A percentile compares a stretch with the other conserved stretches of the same genome.
Conservation (phyloP, 2,797 vertebrate genomes). For the Falco naumanni region DNA sequence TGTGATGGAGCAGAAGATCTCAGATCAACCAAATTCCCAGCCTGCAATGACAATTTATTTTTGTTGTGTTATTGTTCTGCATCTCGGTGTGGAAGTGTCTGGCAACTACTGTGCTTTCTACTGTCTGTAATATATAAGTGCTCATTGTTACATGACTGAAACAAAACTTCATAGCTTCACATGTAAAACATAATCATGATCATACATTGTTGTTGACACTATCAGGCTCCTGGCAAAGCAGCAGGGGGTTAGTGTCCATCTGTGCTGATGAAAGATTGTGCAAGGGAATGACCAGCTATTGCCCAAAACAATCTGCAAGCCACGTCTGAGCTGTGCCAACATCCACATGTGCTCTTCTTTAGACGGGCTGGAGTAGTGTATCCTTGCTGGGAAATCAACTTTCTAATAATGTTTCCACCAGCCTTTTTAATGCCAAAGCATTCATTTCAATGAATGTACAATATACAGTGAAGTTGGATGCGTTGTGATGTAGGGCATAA, state of each 20-base stretch:
- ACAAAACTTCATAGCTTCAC: not conserved
- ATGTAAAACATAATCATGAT: not conserved
- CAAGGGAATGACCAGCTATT: too few species aligned
- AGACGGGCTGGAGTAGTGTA: not conserved
- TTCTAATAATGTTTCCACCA: not conserved
- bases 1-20: not conserved
- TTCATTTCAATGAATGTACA: not conserved
- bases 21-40: not conserved
- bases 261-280: too few species aligned
- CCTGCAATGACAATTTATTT: not conserved
- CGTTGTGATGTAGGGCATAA: not conserved
- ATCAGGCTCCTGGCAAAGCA: too few species aligned
- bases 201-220: too few species aligned
- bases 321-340: not conserved
- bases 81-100: not conserved
- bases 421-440: not conserved
- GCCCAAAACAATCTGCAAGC: not conserved
- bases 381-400: not conserved
- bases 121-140: not conserved
- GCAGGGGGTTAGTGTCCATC: too few species aligned
- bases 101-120: not conserved
- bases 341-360: not conserved
- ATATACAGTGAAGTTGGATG: not conserved
- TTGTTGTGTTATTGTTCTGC: not conserved
- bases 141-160: not conserved